Conservation (phyloP, 2,888 invertebrate genomes). For the Glaucopsyche alexis region DNA sequence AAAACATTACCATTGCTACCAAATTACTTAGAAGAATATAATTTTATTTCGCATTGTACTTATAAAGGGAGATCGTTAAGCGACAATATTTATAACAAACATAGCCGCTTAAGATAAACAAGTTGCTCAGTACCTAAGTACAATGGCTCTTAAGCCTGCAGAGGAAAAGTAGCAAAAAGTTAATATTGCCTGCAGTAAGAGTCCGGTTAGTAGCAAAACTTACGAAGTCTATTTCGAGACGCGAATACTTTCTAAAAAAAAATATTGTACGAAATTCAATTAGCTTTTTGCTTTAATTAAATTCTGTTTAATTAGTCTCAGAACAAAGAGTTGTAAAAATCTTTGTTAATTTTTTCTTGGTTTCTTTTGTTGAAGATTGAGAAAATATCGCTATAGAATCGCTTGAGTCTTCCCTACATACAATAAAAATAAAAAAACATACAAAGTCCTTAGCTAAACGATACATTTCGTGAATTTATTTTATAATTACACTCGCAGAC, state of each 20-base stretch:
- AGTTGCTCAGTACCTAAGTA: background rate
- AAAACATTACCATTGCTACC: too few species aligned
- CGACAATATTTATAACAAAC: too few species aligned
- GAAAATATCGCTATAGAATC: background rate
- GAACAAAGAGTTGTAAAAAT: background rate
- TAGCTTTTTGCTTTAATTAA: background rate
- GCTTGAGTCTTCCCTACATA: too few species aligned
- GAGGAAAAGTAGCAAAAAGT: background rate
- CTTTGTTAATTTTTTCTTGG: background rate
- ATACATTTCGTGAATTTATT: too few species aligned
- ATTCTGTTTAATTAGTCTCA: background rate
- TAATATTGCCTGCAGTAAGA: background rate
- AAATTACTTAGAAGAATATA: too few species aligned
- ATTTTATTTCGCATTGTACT: too few species aligned
- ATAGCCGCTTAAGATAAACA: background rate
- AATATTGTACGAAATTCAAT: background rate
- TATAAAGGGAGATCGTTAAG: too few species aligned
- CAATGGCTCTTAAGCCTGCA: background rate
- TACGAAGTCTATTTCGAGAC: background rate
- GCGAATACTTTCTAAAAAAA: background rate
- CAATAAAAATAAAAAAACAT: too few species aligned
- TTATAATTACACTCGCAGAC: too few species aligned
- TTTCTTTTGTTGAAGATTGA: background rate
- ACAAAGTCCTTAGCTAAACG: too few species aligned
- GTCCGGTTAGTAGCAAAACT: background rate